Percentiles rank a stretch among this genome's conserved stretches.
Conservation (phyloP, 1,140 invertebrate genomes). For the Drosophila nebulosa region DNA sequence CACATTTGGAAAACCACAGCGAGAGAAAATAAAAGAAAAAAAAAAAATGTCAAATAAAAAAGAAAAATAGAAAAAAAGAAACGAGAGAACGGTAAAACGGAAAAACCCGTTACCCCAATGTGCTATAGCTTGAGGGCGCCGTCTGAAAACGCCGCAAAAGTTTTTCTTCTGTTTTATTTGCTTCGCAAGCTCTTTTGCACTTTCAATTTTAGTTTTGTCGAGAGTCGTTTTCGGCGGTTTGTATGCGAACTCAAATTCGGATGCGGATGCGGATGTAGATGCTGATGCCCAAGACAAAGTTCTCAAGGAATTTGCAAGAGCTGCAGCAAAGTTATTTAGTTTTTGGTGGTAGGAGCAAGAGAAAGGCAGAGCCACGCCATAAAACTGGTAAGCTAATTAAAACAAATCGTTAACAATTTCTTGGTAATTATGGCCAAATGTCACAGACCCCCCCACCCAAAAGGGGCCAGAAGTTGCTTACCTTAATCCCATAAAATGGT, state of each 20-base stretch:
- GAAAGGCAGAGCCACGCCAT: background rate
- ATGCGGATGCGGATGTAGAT: background rate
- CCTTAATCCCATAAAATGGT: too few species aligned
- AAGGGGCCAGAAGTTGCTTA: background rate
- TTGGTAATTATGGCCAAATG: conserved; percentile 38
- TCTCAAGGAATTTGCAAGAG: conserved; percentile 12
- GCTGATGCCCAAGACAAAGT: conserved; percentile 17
- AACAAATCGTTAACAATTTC: conserved; percentile 56
- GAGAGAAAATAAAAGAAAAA: background rate
- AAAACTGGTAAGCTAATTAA: conserved; percentile 53
- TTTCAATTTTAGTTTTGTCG: conserved; percentile 28
- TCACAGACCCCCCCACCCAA: background rate
- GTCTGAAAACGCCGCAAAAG: conserved; percentile 18
- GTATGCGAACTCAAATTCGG: background rate
- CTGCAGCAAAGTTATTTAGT: conserved; percentile 49
- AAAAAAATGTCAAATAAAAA: background rate
- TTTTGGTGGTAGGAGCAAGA: background rate
- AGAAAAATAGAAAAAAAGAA: background rate
- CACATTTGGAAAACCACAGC: conserved; percentile 36
- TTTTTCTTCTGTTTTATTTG: conserved; percentile 36
- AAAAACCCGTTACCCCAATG: conserved; percentile 8
- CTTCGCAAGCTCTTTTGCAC: conserved; percentile 6
- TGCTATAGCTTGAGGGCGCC: background rate
- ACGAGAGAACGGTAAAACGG: too few species aligned
- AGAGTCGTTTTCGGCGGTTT: conserved; percentile 10